phyloP scores from a whole-genome alignment of 2,888 invertebrate species.

The Miltochrista miniata region DNA sequence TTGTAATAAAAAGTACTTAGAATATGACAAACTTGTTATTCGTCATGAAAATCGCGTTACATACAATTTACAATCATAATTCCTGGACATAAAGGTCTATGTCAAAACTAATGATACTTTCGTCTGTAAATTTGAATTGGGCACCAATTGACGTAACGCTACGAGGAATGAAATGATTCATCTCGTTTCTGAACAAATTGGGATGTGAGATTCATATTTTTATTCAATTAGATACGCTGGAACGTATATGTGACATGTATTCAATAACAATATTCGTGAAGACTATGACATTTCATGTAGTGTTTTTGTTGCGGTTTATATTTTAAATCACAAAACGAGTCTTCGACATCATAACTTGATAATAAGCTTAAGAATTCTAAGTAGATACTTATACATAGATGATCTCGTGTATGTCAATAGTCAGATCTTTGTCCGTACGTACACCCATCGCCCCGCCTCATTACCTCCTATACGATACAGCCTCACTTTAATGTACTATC shows the following conservation, averaged over 20 bases:
- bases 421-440: conserved; percentile 70
- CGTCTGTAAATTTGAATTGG: conserved; percentile 46
- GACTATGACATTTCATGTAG: conserved; percentile 24
- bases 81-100: conserved; percentile 48
- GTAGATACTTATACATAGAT: conserved; percentile 52
- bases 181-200: conserved; percentile 68
- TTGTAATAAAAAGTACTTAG: conserved; percentile 71
- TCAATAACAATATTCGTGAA: conserved; percentile 46
- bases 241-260: conserved; percentile 59
- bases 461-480: conserved; percentile 73
- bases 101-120: conserved; percentile 34
- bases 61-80: conserved; percentile 50
- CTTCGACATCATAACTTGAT: conserved; percentile 52
- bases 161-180: conserved; percentile 69
- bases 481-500: conserved; percentile 66
- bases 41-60: conserved; percentile 30
- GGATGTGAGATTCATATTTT: conserved; percentile 71
- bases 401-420: conserved; percentile 64
- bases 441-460: conserved; percentile 79
- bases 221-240: conserved; percentile 72
- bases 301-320: conserved; percentile 41
- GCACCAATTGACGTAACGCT: conserved; percentile 61
- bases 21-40: conserved; percentile 38
- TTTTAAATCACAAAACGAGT: conserved; percentile 48
- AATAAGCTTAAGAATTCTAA: conserved; percentile 62